Conservation (phyloP, 1,140 invertebrate species). For the Helicoverpa armigera region DNA sequence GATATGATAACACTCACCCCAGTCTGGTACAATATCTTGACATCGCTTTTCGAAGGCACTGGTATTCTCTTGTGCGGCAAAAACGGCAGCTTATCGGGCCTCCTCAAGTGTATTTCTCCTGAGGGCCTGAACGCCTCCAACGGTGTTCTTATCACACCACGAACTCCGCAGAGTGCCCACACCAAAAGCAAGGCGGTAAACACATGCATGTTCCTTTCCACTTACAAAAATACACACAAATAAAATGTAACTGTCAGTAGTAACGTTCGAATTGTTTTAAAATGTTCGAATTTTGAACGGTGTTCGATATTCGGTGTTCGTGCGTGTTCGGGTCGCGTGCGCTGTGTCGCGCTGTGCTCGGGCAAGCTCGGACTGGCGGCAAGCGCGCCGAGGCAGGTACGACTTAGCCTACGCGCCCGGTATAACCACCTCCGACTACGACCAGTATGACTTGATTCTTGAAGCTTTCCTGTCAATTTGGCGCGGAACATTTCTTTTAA, state of each 20-base stretch:
- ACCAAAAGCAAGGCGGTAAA: slow-evolving; percentile 70
- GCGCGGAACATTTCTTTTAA: slow-evolving; percentile 35
- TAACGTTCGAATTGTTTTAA: slow-evolving; percentile 51
- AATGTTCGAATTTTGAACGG: slow-evolving; percentile 40
- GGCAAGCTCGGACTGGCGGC: slow-evolving; percentile 75
- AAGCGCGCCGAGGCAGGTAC: slow-evolving; percentile 79
- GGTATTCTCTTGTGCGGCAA: slow-evolving; percentile 72
- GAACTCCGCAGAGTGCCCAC: slow-evolving; percentile 67
- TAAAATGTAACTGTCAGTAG: slow-evolving; percentile 29
- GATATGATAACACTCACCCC: slow-evolving; percentile 72
- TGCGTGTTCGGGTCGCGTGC: slow-evolving; percentile 54
- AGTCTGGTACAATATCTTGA: slow-evolving; percentile 80
- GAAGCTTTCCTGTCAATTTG: slow-evolving; percentile 50
- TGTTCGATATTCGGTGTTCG: slow-evolving; percentile 50
- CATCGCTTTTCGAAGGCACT: slow-evolving; percentile 71
- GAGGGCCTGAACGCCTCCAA: slow-evolving; percentile 82
- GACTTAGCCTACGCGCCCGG: slow-evolving; percentile 81
- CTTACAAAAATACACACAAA: slow-evolving; percentile 50
- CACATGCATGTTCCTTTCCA: slow-evolving; percentile 76
- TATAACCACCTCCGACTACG: slow-evolving; percentile 78
- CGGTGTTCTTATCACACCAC: slow-evolving; percentile 77
- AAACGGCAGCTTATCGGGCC: slow-evolving; percentile 79
- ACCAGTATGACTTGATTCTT: slow-evolving; percentile 70
- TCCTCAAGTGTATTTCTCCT: slow-evolving; percentile 74
- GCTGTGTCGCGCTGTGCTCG: slow-evolving; percentile 64